phyloP scores from a whole-genome alignment of 2,113 vertebrate species.

The Plectropomus leopardus region DNA sequence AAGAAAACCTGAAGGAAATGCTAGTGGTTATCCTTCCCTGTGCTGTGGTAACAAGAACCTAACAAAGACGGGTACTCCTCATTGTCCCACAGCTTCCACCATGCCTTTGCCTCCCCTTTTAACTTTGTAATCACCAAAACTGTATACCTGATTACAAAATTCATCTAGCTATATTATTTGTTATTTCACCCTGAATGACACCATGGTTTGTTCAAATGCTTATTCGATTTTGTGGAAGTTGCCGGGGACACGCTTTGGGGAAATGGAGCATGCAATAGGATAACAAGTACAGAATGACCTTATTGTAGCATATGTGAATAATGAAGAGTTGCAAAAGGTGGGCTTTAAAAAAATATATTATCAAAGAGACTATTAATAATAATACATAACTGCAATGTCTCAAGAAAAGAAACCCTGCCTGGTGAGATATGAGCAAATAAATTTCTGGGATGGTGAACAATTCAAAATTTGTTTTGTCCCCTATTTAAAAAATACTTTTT shows the following conservation, averaged over 20 bases:
- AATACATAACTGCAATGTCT: conserved; percentile 40
- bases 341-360: conserved; percentile 22
- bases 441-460: conserved; percentile 20
- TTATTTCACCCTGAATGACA: conserved; percentile 57
- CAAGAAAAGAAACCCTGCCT: conserved; percentile 38
- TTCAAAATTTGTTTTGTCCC: conserved; percentile 39
- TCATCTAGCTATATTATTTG: conserved; percentile 8
- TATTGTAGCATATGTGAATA: conserved; percentile 43
- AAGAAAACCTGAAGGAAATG: conserved; percentile 40
- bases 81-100: conserved; percentile 3
- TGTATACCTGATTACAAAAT: neutral
- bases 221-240: conserved; percentile 21
- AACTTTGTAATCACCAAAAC: conserved; percentile 18
- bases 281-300: conserved; percentile 19
- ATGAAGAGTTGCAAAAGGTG: conserved; percentile 13
- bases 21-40: conserved; percentile 61
- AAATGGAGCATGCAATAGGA: conserved; percentile 30
- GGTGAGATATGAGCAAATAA: conserved; percentile 33
- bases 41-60: conserved; percentile 8
- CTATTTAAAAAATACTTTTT: conserved; percentile 41
- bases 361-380: conserved; percentile 18
- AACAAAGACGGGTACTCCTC: neutral
- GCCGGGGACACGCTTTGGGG: neutral
- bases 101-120: neutral
- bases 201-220: neutral